These are phyloP conservation scores for Harpagus bidentatus DNA, from an alignment of 2,113 vertebrate species.

Conservation along the genomic window DNA sequence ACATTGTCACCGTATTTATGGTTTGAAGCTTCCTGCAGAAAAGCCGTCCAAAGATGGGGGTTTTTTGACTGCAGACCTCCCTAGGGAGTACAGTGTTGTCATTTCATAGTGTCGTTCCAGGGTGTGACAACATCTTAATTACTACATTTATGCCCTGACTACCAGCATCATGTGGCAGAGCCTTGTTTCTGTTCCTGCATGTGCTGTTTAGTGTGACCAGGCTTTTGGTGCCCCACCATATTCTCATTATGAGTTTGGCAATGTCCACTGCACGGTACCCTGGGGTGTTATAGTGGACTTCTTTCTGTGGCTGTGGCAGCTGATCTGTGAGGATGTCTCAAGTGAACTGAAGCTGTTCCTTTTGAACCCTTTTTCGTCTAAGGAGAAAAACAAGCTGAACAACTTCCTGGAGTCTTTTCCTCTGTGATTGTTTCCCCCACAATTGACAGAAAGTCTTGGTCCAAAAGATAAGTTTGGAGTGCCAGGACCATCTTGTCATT, in stretches of 20 bases:
- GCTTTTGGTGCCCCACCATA: neutral
- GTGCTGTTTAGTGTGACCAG: neutral
- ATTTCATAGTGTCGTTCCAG: neutral
- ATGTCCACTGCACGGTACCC: neutral
- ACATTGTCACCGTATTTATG: neutral
- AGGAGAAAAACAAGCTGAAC: neutral
- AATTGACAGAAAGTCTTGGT: neutral
- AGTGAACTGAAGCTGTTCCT: neutral
- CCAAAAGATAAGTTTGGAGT: neutral
- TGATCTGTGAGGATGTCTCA: neutral
- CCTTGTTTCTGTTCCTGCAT: neutral
- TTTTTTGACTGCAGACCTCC: neutral
- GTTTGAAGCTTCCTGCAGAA: neutral
- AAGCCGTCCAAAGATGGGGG: neutral
- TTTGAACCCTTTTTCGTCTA: neutral
- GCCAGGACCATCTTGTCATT: neutral
- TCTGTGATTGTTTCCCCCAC: neutral
- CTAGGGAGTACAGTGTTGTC: neutral
- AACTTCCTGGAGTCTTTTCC: neutral
- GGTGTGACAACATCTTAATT: neutral
- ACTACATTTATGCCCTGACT: rapidly evolving
- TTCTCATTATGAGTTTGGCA: neutral
- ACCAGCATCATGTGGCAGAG: neutral
- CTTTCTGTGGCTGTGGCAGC: neutral
- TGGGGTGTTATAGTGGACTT: neutral